Evolutionary conservation across 2,113 vertebrate genomes (phyloP), one percentile per base, ranked within the genome.

Genomic region (Anhinga anhinga): DNA sequence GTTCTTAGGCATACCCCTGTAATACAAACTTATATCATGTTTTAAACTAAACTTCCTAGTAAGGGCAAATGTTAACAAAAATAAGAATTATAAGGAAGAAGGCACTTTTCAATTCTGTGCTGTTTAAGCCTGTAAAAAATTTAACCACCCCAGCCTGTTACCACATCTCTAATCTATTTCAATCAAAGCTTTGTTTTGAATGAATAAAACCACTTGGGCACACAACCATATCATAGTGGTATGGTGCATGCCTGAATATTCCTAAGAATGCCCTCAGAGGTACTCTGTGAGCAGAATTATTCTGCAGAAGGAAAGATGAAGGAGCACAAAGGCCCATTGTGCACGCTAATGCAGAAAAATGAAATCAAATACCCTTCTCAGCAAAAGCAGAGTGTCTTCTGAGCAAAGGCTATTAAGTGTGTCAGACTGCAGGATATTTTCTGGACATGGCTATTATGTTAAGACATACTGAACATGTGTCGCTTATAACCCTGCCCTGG

Each of bases 381-480:
- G 85, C 59, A n/a, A 84, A 92, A 49, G 32, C 32, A n/a, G 55
- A 96, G 21, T 69, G 38, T 88, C 53, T 87, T 89, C 82, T 74
- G 76, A 86, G 76, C 61, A 88, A 76, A 90, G 61, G 87, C 76
- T 81, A 82, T 88, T 97, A 91, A 90, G 61, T 52, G 47, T 76
- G 76, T 87, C 71, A 72, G 78, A 82, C 72, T 88, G 38, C 27
- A 93, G 34, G 72, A 73, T 83, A 96, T 90, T 63, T 96, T 97
- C 86, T 84, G 96, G 90, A 95, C 91, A 91, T 36, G 58, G 86
- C 38, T 96, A 81, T 94, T 96, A 94, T 88, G 91, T 88, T 88
- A 94, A 96, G 49, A 88, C 83, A 82, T 88, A 90, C 65, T 40
- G 80, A 97, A 93, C 86, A 90, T 85, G 66, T 96, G 96, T 80